phyloP scores from a whole-genome alignment of 2,113 vertebrate genomes.

The Petrocephalus microphthalmus region DNA sequence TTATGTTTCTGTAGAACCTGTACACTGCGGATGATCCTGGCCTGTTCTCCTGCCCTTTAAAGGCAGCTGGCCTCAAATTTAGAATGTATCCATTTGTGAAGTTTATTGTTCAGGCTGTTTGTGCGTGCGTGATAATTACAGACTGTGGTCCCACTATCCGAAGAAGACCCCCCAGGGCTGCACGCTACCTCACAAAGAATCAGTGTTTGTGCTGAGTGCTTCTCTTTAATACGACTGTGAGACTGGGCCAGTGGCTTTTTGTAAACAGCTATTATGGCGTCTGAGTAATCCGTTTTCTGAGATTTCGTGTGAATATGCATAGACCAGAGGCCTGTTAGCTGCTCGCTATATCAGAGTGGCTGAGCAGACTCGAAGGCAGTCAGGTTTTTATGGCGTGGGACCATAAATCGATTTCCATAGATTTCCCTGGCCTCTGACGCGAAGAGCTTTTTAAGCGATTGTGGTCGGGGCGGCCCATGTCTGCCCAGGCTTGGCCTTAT shows the following conservation, averaged over 20 bases:
- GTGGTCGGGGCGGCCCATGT: not conserved
- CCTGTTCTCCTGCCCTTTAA: not conserved
- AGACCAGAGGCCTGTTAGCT: not conserved
- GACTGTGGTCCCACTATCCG: not conserved
- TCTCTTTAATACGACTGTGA: not conserved
- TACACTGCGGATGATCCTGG: not conserved
- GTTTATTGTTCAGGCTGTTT: not conserved
- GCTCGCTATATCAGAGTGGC: not conserved
- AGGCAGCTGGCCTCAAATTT: not conserved
- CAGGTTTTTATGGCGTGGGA: not conserved
- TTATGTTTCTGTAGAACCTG: not conserved
- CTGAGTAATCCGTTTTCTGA: not conserved
- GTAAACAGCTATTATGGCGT: not conserved
- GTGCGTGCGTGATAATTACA: not conserved
- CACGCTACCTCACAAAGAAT: not conserved
- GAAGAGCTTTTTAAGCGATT: not conserved
- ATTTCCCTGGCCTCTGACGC: not conserved
- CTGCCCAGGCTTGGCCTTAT: not conserved
- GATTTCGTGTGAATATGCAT: not conserved
- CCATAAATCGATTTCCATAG: not conserved
- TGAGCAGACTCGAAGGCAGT: not conserved
- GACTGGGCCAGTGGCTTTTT: not conserved
- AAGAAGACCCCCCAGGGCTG: not conserved
- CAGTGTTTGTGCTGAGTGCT: not conserved
- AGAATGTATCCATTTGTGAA: not conserved